Evolutionary conservation across 2,888 invertebrate genomes (phyloP), one percentile per base, ranked within the genome.

Genomic region (Hipparchia semele): DNA sequence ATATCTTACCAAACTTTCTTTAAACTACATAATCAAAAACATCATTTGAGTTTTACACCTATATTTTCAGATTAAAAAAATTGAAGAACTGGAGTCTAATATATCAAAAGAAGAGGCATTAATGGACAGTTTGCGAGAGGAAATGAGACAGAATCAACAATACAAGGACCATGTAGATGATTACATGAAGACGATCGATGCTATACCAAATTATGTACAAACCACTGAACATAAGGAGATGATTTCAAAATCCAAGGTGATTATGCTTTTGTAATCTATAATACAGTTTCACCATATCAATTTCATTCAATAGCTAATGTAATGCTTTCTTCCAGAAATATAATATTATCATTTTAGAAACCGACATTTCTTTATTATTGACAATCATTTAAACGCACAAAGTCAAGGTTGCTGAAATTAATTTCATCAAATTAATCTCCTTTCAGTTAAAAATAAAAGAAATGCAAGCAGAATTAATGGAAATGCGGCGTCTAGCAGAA

Each of bases 181-280:
- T 6, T 99, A 95, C 87, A 98, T 99, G 98, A 95, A 94, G 56
- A 95, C 94, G 54, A 87, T 98, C 6, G 61, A 69, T 6, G 23
- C 69, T 51, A 69, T 69, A 53, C 69, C 69, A 39, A 69, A 69
- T 68, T 68, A 68, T 12, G 33, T 51, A 39, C 69, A 69, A 61
- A 53, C 69, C 2, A 69, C 60, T 61, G 69, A 69, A 60, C 69
- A 95, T 70, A 96, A 96, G 86, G 95, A 96, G 1, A 96, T 96
- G 78, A 92, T 96, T 61, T 94, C 94, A n/a, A 94, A 90, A 76
- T 82, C 94, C 23, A 92, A 94, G 83, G 95, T 95, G 13, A 13
- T 13, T 23, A 23, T 13, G 2, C 23, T 7, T 56, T 8, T 8
- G 5, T 39, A 1, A 39, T 39, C 39, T 23, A 23, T 23, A 23